Conservation (phyloP, 2,888 invertebrate genomes). For the Hylaea fasciaria region DNA sequence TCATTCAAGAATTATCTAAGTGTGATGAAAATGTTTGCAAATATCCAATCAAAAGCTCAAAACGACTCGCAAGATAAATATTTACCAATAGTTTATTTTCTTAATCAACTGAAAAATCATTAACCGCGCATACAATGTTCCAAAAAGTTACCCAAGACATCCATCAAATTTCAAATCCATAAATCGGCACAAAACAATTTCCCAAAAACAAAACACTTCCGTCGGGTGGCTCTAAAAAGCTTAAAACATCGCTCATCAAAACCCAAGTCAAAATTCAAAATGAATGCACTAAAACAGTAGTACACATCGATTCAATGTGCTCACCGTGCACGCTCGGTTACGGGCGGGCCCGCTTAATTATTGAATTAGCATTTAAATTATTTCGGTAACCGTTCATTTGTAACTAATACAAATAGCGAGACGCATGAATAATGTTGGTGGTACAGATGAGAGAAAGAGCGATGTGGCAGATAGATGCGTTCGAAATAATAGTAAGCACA, state of each 20-base stretch:
- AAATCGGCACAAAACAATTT: too few species aligned
- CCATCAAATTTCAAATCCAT: too few species aligned
- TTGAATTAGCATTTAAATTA: slow-evolving; percentile 86
- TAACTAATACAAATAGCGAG: slow-evolving; percentile 84
- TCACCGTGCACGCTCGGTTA: slow-evolving; percentile 66
- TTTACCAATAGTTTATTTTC: too few species aligned
- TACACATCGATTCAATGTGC: slow-evolving; percentile 63
- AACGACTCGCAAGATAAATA: too few species aligned
- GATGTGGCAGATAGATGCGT: slow-evolving; percentile 25
- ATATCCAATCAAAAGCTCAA: too few species aligned
- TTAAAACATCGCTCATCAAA: slow-evolving; percentile 29
- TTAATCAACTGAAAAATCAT: too few species aligned
- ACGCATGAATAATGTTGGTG: slow-evolving; percentile 79
- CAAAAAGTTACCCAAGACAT: too few species aligned
- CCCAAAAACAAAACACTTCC: slow-evolving; percentile 13
- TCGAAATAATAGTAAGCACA: neutral
- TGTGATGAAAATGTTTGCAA: too few species aligned
- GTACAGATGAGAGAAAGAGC: slow-evolving; percentile 48
- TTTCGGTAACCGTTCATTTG: slow-evolving; percentile 86
- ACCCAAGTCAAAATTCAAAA: slow-evolving; percentile 30
- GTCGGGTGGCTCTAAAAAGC: slow-evolving; percentile 20
- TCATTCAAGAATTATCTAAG: too few species aligned
- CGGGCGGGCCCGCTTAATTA: slow-evolving; percentile 82
- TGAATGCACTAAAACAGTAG: slow-evolving; percentile 39
- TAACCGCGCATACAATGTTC: too few species aligned